Base-by-base conservation (phyloP, 2,888 invertebrate species). In the Teinopalpus imperialis region DNA sequence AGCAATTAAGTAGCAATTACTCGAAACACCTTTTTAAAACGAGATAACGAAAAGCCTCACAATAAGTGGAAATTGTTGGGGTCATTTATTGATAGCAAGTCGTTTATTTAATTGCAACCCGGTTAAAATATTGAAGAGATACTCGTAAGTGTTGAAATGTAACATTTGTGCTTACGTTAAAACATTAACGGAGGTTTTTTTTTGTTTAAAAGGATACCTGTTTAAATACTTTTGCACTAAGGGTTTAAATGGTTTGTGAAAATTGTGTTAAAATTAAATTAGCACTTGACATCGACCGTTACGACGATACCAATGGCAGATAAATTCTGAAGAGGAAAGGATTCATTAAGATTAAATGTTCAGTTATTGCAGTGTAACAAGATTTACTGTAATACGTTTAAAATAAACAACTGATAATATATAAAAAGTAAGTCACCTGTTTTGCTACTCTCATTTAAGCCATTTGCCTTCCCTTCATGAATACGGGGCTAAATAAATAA, bases 1-100 rank as follows among this genome's bases (percentile, higher is more conserved):
- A 30, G 41, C n/a, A n/a, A n/a, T 47, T 41, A 26, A 35, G 18
- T 24, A 6, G 16, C 30, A 24, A 47, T 41, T 41, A 41, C 46
- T 41, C 24, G 16, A 46, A 41, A 41, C 21, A 24, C 18, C 35
- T 30, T 34, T 44, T 44, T 37, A 31, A 40, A 14, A 16, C 27
- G 18, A 18, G 12, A 29, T 26, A 26, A 10, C 14, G 26, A 27
- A 37, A 44, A 46, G 40, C 9, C 13, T 29, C 24, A 24, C 13
- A 30, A 31, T 35, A 16, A 41, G 20, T 24, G 20, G 20, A 20
- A 32, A 40, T 45, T 20, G 39, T 34, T 40, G 26, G 23, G 29
- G 29, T 41, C 24, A 24, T 30, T 47, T 36, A 47, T 41, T 30
- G 34, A 27, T 35, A n/a, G 29, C 21, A 13, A 8, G 23, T 12